A percentile compares a stretch with the other conserved stretches of the same genome.
These are phyloP conservation scores for Drosophila prostipennis DNA, from an alignment of 2,888 invertebrate genomes.

Conservation along the genomic window DNA sequence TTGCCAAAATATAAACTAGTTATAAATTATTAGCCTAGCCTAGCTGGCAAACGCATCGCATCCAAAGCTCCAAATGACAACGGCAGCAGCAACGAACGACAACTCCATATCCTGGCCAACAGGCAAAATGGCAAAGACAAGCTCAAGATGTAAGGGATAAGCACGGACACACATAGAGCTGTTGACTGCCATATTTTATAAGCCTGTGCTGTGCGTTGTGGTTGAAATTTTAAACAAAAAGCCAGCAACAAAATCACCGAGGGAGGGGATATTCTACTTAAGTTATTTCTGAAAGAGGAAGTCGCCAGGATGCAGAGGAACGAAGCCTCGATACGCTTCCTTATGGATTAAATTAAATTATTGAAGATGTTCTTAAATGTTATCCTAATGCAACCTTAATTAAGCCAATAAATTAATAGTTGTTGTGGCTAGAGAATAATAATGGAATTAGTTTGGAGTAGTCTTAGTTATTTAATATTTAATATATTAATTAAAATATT, in stretches of 20 bases:
- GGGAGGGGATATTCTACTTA: slow-evolving; percentile 11
- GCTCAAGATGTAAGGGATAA: slow-evolving; percentile 62
- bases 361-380: not conserved
- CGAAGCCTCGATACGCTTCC: slow-evolving; percentile 30
- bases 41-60: slow-evolving; percentile 64
- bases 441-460: not conserved
- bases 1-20: slow-evolving; percentile 79
- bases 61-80: slow-evolving; percentile 61
- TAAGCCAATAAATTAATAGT: not conserved
- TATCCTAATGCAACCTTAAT: not conserved
- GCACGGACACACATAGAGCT: slow-evolving; percentile 33
- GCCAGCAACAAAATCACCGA: slow-evolving; percentile 60
- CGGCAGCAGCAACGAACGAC: slow-evolving; percentile 31
- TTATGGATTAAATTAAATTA: not conserved
- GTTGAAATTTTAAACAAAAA: slow-evolving; percentile 72
- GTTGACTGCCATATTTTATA: slow-evolving; percentile 65
- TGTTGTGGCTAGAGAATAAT: not conserved
- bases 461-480: not conserved
- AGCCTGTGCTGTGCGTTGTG: slow-evolving; percentile 47
- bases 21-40: slow-evolving; percentile 73
- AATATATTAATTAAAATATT: not conserved
- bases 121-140: slow-evolving; percentile 34
- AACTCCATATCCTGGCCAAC: slow-evolving; percentile 36
- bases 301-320: not conserved
- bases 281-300: slow-evolving; percentile 44